A percentile compares a stretch with the other conserved stretches of the same genome.
These are phyloP conservation scores for Prietella phreatophila DNA, from an alignment of 2,113 vertebrate genomes.

Conservation along the genomic window DNA sequence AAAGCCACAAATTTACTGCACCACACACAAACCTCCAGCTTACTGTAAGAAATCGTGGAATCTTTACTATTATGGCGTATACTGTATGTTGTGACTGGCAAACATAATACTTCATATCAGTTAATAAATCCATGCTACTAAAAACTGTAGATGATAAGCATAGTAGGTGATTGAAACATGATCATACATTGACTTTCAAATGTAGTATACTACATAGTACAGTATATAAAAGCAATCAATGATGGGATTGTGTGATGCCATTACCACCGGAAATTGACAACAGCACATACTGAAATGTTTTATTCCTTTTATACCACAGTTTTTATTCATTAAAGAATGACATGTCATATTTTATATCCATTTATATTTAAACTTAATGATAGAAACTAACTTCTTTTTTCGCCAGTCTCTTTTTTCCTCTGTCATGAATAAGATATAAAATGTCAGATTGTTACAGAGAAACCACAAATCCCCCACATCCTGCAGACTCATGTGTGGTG, in stretches of 20 bases:
- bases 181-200: not conserved
- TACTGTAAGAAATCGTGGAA: constrained; percentile 54
- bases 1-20: constrained; percentile 55
- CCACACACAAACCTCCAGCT: constrained; percentile 54
- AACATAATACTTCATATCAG: constrained; percentile 17
- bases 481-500: not conserved
- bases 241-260: not conserved
- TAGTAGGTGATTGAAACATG: not conserved
- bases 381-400: not conserved
- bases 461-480: not conserved
- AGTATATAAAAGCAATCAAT: not conserved
- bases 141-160: not conserved
- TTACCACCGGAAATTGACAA: not conserved
- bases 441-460: not conserved
- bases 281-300: not conserved
- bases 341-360: not conserved
- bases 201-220: not conserved
- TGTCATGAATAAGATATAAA: not conserved
- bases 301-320: not conserved
- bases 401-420: not conserved
- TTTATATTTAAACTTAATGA: not conserved
- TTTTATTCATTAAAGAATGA: not conserved
- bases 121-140: not conserved
- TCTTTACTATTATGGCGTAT: constrained; percentile 57
- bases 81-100: constrained; percentile 47